A percentile compares a stretch with the other conserved stretches of the same genome.
Conservation (phyloP, 2,888 invertebrate species). For the Ectemnius lituratus region DNA sequence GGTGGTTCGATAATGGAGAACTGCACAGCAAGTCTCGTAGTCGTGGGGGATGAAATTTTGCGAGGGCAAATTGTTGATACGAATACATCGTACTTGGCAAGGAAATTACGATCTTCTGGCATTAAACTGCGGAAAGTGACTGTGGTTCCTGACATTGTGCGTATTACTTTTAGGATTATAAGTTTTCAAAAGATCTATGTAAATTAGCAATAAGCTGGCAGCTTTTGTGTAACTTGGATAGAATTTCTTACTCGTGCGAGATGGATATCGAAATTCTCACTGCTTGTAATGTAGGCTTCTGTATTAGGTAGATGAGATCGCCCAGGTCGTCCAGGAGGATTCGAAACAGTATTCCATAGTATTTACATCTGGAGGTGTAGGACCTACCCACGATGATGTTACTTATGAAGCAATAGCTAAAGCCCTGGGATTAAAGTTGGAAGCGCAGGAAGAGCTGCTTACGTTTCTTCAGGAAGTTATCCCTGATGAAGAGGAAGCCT, state of each 20-base stretch:
- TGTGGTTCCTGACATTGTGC: slow-evolving; percentile 80
- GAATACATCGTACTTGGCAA: slow-evolving; percentile 79
- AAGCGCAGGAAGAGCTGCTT: slow-evolving; percentile 69
- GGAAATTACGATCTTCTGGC: slow-evolving; percentile 59
- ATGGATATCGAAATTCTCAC: slow-evolving; percentile 28
- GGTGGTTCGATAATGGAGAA: slow-evolving; percentile 49
- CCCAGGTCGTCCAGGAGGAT: slow-evolving; percentile 78
- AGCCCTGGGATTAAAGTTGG: slow-evolving; percentile 73
- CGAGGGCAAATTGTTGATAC: slow-evolving; percentile 83
- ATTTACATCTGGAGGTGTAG: slow-evolving; percentile 83
- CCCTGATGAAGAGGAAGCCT: slow-evolving; percentile 54
- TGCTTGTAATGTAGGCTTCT: slow-evolving; percentile 41
- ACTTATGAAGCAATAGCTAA: slow-evolving; percentile 82
- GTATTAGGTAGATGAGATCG: slow-evolving; percentile 78
- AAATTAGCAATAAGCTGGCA: too few relatives aligned
- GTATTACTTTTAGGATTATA: slow-evolving; percentile 36
- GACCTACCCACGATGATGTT: slow-evolving; percentile 85
- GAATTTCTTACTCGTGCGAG: slow-evolving; percentile 1
- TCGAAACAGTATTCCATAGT: slow-evolving; percentile 79
- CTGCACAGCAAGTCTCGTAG: slow-evolving; percentile 73
- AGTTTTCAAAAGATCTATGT: background rate
- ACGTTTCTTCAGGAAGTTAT: slow-evolving; percentile 60
- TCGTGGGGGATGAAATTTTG: slow-evolving; percentile 85
- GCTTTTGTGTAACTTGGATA: background rate
- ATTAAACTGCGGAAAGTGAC: slow-evolving; percentile 64